Base-by-base conservation (phyloP, 1,140 invertebrate species). In the Magallana ariakensis region DNA sequence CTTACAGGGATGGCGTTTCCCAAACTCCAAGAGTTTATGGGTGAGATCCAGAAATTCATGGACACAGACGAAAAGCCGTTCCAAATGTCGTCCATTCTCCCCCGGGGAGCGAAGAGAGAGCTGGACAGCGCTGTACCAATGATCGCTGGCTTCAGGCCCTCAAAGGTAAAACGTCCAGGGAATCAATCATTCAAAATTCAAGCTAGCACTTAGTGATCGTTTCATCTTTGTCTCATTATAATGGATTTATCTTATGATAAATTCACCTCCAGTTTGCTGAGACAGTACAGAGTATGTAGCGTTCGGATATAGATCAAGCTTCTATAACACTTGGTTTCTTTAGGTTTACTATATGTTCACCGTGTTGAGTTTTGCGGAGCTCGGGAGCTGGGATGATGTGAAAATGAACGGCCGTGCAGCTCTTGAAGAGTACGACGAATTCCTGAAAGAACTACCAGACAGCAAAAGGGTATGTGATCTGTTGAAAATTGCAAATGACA, bases 291-390 rank as follows among this genome's bases (percentile, higher is more conserved):
- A 46, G 5, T 46, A 46, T 46, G 33, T 46, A 46, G 33, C 33
- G 33, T 46, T 46, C 2, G 33, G 33, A 46, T 46, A 46, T 46
- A 46, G 5, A 5, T 46, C 2, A 46, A 46, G 33, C 5, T 46
- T 46, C 33, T 46, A 5, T 46, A 46, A 5, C 33, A 46, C 2
- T 46, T 46, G 3, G 33, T 46, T 46, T 46, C 33, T 46, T 26
- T 10, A 75, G 66, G 66, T 75, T 19, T 75, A 75, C 66, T 75
- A 75, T 26, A 75, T 75, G 66, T 75, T 75, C 33, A 26, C 66
- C 22, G 66, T 75, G 13, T 19, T 75, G 66, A 75, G 22, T 75
- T 75, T 75, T 13, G 66, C 66, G 11, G 66, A 75, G 13, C 66
- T 75, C 26, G 66, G 66, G 22, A 75, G 66, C 11, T 75, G 66